These are phyloP conservation scores for Lipophrys pholis DNA, from an alignment of 2,113 vertebrate species.

Conservation along the genomic window DNA sequence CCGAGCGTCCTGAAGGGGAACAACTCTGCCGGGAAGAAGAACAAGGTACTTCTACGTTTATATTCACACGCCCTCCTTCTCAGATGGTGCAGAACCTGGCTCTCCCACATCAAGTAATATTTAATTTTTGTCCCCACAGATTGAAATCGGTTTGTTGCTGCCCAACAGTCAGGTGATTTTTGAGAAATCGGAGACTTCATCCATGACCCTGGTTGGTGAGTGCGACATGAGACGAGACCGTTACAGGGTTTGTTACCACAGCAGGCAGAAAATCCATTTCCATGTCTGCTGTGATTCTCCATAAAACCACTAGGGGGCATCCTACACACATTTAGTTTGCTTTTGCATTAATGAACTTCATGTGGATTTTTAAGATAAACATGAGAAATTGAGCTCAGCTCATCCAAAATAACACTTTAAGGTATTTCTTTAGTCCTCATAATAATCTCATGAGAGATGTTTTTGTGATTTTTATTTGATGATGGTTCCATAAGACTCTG, in stretches of 20 bases:
- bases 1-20: constrained; percentile 92
- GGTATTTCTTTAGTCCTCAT: no score
- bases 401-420: no score
- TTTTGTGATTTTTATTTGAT: no score
- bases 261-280: no score
- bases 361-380: no score
- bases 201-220: constrained; percentile 93
- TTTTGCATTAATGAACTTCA: neutral
- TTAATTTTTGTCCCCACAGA: constrained; percentile 75
- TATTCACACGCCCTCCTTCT: no score
- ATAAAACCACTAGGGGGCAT: constrained; percentile 60
- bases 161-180: constrained; percentile 96
- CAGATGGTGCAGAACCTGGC: no score
- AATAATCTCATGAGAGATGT: no score
- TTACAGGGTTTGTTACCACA: no score
- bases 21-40: constrained; percentile 83
- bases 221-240: constrained; percentile 21
- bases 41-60: constrained; percentile 85
- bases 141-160: constrained; percentile 90
- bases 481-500: no score
- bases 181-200: constrained; percentile 95
- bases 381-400: no score
- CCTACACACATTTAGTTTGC: constrained; percentile 7
- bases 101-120: neutral
- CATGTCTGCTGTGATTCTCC: neutral